Evolutionary conservation across 2,113 vertebrate genomes (phyloP), one percentile per base, ranked within the genome.

Genomic region (Hippoglossus stenolepis): DNA sequence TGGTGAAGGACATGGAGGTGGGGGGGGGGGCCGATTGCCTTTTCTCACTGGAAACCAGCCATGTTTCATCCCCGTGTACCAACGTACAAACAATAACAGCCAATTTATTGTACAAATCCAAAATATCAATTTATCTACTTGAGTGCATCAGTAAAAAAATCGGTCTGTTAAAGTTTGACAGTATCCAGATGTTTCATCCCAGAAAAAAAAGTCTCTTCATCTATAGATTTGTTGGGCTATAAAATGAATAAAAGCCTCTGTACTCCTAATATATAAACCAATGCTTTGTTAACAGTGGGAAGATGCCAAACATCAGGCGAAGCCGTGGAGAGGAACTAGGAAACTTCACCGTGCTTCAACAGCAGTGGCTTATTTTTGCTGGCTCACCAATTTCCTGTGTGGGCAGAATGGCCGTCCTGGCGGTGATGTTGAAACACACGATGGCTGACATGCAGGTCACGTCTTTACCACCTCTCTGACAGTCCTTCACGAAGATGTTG

Each of bases 401-500:
- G 62, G 95, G 94, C 77, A 95, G 93, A 75, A 93, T 92, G 3
- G 95, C 62, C 0, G 97, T 97, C 91, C 96, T 96, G 91, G 96
- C 95, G 54, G 96, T 51, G 0, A 97, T 93, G 0, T 95, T 95
- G 93, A 99, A 96, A 90, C 98, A 99, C 75, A 97, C 80, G 14
- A 96, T 96, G 78, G 96, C 96, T 0, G 95, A 94, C 95, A 99
- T 96, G 75, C 98, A 99, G 75, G 97, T 97, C 87, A 97, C 96
- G 0, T 98, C 97, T 85, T 96, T 96, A 28, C 97, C 97, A 0
- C 92, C 95, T 68, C 97, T 90, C 83, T 84, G 92, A 89, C 98
- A 99, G 93, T 98, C 97, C 85, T 97, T 96, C 94, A 96, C 96
- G 91, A 99, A 99, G 91, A 98, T 95, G 93, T 99, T 99, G 93